A percentile compares a stretch with the other conserved stretches of the same genome.
Evolutionary conservation across 2,797 vertebrate genomes (phyloP).

Genomic region (Semaprochilodus insignis): DNA sequence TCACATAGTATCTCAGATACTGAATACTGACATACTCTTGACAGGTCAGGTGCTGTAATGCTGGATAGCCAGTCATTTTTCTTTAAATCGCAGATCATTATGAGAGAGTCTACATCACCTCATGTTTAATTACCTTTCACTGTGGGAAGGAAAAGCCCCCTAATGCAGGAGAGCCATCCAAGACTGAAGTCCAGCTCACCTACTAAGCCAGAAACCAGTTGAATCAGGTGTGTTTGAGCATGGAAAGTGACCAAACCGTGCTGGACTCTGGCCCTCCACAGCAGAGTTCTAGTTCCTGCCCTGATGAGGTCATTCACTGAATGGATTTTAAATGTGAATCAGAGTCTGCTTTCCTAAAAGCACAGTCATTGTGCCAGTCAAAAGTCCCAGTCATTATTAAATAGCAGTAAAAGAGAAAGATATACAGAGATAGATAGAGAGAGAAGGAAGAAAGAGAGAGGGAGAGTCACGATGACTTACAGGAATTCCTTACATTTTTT

Average conservation of each 20-base stretch:
- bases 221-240: background rate
- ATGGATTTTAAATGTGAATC: background rate
- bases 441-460: background rate
- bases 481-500: background rate
- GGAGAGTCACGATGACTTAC: background rate
- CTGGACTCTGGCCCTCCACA: background rate
- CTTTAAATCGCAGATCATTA: background rate
- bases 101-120: background rate
- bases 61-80: background rate
- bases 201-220: background rate
- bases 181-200: background rate
- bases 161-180: background rate
- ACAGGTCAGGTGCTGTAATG: background rate
- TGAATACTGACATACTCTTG: background rate
- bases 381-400: background rate
- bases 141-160: background rate
- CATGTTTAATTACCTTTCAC: background rate
- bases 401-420: background rate
- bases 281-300: background rate
- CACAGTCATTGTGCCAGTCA: no score
- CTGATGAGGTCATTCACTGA: background rate
- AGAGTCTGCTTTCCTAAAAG: background rate
- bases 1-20: background rate
- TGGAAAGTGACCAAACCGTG: background rate
- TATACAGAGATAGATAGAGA: no score